These are phyloP conservation scores for Sisor rabdophorus DNA, from an alignment of 2,113 vertebrate species.

Conservation along the genomic window DNA sequence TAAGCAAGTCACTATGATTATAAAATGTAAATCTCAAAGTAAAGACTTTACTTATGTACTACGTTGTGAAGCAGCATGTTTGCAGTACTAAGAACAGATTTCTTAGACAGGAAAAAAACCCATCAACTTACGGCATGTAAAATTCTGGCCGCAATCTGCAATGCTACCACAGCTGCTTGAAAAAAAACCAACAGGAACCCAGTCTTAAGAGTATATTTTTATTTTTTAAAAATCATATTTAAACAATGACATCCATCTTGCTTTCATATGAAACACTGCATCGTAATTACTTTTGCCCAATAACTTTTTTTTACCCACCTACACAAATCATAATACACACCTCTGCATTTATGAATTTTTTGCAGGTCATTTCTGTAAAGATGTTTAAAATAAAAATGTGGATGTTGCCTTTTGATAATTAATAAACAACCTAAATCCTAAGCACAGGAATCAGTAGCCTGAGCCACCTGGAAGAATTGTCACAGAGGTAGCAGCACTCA, in stretches of 20 bases:
- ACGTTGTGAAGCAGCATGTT: too few species aligned
- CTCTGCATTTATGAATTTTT: neutral
- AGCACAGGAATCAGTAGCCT: neutral
- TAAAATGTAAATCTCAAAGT: too few species aligned
- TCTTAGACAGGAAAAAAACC: too few species aligned
- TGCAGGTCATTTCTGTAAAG: neutral
- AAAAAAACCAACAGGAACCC: neutral
- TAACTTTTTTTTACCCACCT: neutral
- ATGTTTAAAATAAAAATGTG: constrained; percentile 11
- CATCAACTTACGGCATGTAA: neutral
- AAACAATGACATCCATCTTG: constrained; percentile 29
- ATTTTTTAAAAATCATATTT: constrained; percentile 32
- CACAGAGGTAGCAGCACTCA: constrained; percentile 16
- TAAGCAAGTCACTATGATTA: too few species aligned
- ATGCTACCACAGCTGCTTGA: too few species aligned
- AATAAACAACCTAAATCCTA: constrained; percentile 8
- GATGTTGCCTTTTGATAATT: neutral
- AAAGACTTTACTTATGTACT: too few species aligned
- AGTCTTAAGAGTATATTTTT: neutral
- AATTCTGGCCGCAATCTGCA: neutral
- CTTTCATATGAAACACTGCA: constrained; percentile 18
- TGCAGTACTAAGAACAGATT: too few species aligned
- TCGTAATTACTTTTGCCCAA: constrained; percentile 23
- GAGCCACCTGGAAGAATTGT: neutral
- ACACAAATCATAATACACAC: neutral